Evolutionary conservation across 1,140 invertebrate genomes (phyloP).

Genomic region (Oedothorax gibbosus): DNA sequence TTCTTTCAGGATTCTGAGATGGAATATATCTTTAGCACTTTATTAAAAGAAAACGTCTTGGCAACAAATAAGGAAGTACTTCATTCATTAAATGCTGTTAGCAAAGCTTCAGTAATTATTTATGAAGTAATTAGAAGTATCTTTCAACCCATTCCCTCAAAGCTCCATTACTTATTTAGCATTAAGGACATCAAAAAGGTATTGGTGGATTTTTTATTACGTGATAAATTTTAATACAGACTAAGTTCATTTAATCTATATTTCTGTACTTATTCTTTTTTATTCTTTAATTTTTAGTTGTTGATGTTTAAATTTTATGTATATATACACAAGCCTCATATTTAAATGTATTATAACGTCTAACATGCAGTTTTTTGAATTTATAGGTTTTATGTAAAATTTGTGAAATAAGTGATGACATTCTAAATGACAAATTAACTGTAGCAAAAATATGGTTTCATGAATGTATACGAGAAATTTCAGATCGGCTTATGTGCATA

Average conservation of each 20-base stretch:
- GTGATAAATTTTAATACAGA: too few relatives aligned
- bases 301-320: background rate
- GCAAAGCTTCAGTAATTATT: slow-evolving; percentile 78
- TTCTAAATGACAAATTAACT: background rate
- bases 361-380: background rate
- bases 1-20: slow-evolving; percentile 76
- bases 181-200: slow-evolving; percentile 74
- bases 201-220: background rate
- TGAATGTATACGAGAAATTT: slow-evolving; percentile 79
- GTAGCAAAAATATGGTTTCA: slow-evolving; percentile 45
- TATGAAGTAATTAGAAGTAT: slow-evolving; percentile 78
- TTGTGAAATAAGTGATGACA: background rate
- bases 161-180: slow-evolving; percentile 91
- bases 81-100: slow-evolving; percentile 73
- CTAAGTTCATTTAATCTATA: too few relatives aligned
- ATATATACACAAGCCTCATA: background rate
- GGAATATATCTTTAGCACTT: slow-evolving; percentile 82
- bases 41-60: slow-evolving; percentile 82
- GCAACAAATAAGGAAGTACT: slow-evolving; percentile 84
- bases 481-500: slow-evolving; percentile 82
- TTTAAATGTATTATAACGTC: background rate
- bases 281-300: background rate
- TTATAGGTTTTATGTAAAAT: slow-evolving; percentile 20
- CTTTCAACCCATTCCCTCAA: slow-evolving; percentile 85
- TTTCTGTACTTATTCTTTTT: too few relatives aligned